Evolutionary conservation across 1,140 invertebrate species (phyloP), one percentile per base, ranked within the genome.

Genomic region (Neodiprion fabricii): DNA sequence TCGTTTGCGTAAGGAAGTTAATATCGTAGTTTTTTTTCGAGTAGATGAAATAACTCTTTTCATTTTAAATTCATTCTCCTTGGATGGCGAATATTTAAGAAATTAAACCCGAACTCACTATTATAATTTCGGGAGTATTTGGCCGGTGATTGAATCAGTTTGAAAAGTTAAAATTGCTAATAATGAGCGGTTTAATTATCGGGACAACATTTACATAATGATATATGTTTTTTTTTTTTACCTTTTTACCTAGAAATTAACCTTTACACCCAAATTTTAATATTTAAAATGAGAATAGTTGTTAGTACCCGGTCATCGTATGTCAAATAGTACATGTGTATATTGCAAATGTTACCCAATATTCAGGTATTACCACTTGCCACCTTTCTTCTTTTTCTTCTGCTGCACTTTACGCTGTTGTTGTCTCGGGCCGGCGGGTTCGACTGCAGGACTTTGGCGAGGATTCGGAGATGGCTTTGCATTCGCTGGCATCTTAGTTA

Each of bases 301-400:
- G 10, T 53, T 71, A 21, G 48, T 50, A 47, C 9, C 8, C n/a
- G 40, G 47, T 65, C 17, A 67, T 67, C 17, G 12, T 73, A 72
- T 66, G 74, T 48, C 49, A 21, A 49, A 70, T 4, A 5, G 40
- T 70, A 40, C 9, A 66, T 40, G 12, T 28, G n/a, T 28, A 69
- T 65, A 28, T 70, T 70, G 23, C 7, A 49, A 68, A 71, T 71
- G 48, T 21, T 9, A 71, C 17, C 48, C 23, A 50, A 67, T 10
- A 73, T n/a, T n/a, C n/a, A 12, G 8, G 21, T 14, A 50, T 82
- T 81, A 89, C 88, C 86, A 90, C 73, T 89, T 89, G 28, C 88
- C 86, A 75, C 90, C 90, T 71, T 91, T 91, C 83, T 92, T 92
- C 80, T 92, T 92, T 77, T 92, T 92, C 78, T 92, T 92, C 12